Base-by-base conservation (phyloP, 2,888 invertebrate species). In the Acronicta aceris region DNA sequence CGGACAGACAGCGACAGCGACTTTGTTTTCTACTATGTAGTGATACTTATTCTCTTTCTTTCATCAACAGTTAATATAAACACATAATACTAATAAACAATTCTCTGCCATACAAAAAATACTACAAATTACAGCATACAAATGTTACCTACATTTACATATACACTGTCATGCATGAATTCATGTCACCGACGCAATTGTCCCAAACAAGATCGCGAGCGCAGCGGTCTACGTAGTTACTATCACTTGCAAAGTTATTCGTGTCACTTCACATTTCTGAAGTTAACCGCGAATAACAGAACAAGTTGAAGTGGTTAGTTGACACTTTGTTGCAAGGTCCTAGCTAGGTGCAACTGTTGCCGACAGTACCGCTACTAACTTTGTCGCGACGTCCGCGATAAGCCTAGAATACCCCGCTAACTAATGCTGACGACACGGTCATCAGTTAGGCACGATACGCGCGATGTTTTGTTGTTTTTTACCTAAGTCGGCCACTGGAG, bases 251-350 rank as follows among this genome's bases (percentile, higher is more conserved):
- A 74, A 89, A 89, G 87, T 88, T 89, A 89, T 88, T 87, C 85
- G 81, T 83, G 87, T 84, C 86, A 83, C 83, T 82, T 80, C 77
- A 81, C 81, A 82, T 86, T 81, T 80, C 81, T 70, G 62, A 76
- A 85, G 83, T 85, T 83, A 55, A 76, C 71, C 69, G 70, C 79
- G 81, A 75, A 69, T 76, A 81, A 77, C 76, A 71, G 81, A 74
- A 81, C 78, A 79, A 87, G 84, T 88, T 84, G 86, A 84, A 89
- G 84, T 83, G 85, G 86, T 85, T 87, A 83, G 86, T 83, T 89
- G 89, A 88, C 86, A 90, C 85, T 89, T 89, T 87, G 89, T 88
- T 88, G 86, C 87, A 84, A 86, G 90, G 88, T 87, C 86, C 84
- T 84, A 74, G 80, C 79, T 76, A 85, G 90, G 89, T 89, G 86